phyloP scores from a whole-genome alignment of 2,113 vertebrate species.

The Bos taurus region DNA sequence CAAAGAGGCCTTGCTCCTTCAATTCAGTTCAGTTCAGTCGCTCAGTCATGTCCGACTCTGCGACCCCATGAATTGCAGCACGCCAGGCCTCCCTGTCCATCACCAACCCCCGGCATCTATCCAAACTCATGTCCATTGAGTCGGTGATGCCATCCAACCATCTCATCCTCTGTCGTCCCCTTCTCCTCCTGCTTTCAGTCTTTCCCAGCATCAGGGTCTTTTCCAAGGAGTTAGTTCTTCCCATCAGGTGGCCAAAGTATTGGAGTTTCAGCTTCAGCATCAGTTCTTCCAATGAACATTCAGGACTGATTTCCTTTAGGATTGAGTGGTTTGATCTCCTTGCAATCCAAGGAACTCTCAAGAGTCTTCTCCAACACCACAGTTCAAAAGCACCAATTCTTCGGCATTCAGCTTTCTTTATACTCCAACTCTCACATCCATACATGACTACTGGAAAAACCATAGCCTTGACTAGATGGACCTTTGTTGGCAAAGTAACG shows the following conservation, averaged over 20 bases:
- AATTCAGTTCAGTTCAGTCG: background rate
- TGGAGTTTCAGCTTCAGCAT: background rate
- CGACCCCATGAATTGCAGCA: fast-evolving
- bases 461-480: background rate
- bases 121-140: background rate
- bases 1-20: background rate
- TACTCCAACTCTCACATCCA: background rate
- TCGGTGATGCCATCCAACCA: background rate
- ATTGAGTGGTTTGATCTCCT: background rate
- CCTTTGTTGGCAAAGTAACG: background rate
- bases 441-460: background rate
- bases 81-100: background rate
- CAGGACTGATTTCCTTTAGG: background rate
- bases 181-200: background rate
- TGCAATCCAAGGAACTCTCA: background rate
- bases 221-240: background rate
- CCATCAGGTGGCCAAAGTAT: background rate
- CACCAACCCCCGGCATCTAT: background rate
- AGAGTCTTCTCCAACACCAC: background rate
- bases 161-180: background rate
- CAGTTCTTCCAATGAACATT: background rate
- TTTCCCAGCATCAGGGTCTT: background rate
- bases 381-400: background rate
- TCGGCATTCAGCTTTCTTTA: fast-evolving
- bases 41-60: fast-evolving